Base-by-base conservation (phyloP, 2,888 invertebrate genomes). In the Nemotelus nigrinus region DNA sequence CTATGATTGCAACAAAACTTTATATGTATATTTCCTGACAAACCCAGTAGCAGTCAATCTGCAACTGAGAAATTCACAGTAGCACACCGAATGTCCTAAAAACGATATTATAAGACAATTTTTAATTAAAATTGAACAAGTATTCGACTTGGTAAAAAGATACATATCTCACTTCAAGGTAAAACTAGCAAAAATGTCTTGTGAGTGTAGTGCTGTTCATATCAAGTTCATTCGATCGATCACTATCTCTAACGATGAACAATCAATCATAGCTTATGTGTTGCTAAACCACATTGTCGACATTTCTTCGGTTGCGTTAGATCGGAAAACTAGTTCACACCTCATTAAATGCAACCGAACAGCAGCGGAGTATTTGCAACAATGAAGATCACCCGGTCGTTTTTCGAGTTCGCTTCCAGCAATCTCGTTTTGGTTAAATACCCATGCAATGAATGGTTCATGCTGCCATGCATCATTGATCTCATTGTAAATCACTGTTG, bases 311-410 rank as follows among this genome's bases (percentile, higher is more conserved):
- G 63, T 74, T 74, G 74, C 74, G 45, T 39, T 48, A 60, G 63
- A 74, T 63, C 48, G 74, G 60, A 58, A 74, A 74, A 74, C 60
- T 74, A 74, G 74, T 74, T 74, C 60, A 74, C 74, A 74, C 74
- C 74, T 74, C 74, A 74, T 74, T 74, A 60, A 74, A 74, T 63
- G 47, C 74, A 48, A 60, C 43, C 57, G 63, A 74, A 70, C 70
- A 39, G 25, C 43, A 3, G 65, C 45, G n/a, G 55, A 25, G 25
- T 25, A 1, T 25, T 25, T 25, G 39, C 6, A 47, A 57, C 58
- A 58, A 60, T 58, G 72, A 58, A 39, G 71, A 57, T 57, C 25
- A 1, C 25, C 25, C 25, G 25, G 25, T 25, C 71, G 45, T 43
- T 71, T 41, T 44, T 25, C 10, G 48, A 25, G 25, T 50, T 39